A percentile compares a stretch with the other conserved stretches of the same genome.
phyloP scores from a whole-genome alignment of 2,113 vertebrate genomes.

The Penelope pileata region DNA sequence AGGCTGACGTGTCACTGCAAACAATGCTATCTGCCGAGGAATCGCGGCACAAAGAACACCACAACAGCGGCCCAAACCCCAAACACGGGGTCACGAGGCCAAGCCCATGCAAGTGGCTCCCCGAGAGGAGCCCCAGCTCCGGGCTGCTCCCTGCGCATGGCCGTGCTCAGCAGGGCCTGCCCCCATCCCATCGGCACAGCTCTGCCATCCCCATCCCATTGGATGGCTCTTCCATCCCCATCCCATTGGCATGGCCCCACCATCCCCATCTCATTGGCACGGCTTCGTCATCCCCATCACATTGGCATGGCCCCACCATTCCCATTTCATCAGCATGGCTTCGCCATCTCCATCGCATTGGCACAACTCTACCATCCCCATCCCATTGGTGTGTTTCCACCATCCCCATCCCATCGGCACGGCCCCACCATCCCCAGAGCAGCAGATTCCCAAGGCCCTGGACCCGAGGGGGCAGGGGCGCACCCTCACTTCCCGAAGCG shows the following conservation, averaged over 20 bases:
- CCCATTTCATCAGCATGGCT: background rate
- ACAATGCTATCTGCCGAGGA: constrained; percentile 60
- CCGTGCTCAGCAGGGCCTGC: accelerated
- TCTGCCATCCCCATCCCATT: too few species aligned
- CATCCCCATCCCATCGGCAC: background rate
- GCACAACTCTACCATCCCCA: background rate
- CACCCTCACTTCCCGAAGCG: background rate
- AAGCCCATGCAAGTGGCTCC: background rate
- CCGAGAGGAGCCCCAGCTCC: accelerated
- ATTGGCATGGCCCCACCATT: background rate
- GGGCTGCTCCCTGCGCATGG: accelerated
- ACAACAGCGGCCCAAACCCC: constrained; percentile 11
- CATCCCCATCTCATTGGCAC: too few species aligned
- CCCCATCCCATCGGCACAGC: background rate
- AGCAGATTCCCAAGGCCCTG: background rate
- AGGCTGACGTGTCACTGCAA: constrained; percentile 60
- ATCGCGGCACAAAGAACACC: constrained; percentile 49
- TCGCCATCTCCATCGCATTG: background rate
- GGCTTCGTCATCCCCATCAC: background rate
- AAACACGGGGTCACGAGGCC: constrained; percentile 12
- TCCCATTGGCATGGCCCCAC: too few species aligned
- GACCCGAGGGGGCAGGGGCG: background rate
- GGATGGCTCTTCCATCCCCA: too few species aligned
- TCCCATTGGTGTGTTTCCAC: too few species aligned
- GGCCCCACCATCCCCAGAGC: too few species aligned